Base-by-base conservation (phyloP, 2,888 invertebrate genomes). In the Sthenelais limicola region DNA sequence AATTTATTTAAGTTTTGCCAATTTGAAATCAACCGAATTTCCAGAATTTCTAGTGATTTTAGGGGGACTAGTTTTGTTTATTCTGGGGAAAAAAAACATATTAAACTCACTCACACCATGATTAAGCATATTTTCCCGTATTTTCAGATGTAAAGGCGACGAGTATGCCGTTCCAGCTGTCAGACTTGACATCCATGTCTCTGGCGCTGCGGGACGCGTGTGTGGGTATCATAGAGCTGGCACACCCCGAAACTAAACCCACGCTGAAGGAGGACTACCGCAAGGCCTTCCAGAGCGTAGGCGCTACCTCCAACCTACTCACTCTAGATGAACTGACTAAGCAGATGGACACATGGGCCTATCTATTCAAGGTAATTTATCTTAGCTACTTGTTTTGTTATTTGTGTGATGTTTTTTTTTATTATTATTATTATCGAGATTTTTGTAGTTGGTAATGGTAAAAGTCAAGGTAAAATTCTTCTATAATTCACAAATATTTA, bases 151-250 rank as follows among this genome's bases (percentile, higher is more conserved):
- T 48, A 0, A 48, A 21, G n/a, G n/a, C 33, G 21, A n/a, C 38
- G 9, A 71, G 58, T 75, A 91, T 91, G 90, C 91, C 94, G 0
- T 96, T 95, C 84, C 91, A 91, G n/a, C 91, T 94, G 75, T 88
- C 90, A 0, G 94, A 94, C 83, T 89, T 95, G 71, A 91, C 93
- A 5, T 91, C 91, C 3, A 89, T 96, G 79, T 93, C 93, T 69
- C 91, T 92, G 69, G 91, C 92, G 0, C 86, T 96, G 43, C 92
- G 94, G 70, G 93, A 94, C 76, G 92, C 94, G 4, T 94, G 94
- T 81, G 89, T 96, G 24, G 95, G 95, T 0, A 89, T 96, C 12
- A 93, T 96, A 9, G 94, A 95, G 84, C 89, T 96, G 66, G 95
- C 95, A 0, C 94, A 94, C 84, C 95, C 95, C 0, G 94, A 94